Evolutionary conservation across 2,113 vertebrate species (phyloP).

Genomic region (Strix aluco): DNA sequence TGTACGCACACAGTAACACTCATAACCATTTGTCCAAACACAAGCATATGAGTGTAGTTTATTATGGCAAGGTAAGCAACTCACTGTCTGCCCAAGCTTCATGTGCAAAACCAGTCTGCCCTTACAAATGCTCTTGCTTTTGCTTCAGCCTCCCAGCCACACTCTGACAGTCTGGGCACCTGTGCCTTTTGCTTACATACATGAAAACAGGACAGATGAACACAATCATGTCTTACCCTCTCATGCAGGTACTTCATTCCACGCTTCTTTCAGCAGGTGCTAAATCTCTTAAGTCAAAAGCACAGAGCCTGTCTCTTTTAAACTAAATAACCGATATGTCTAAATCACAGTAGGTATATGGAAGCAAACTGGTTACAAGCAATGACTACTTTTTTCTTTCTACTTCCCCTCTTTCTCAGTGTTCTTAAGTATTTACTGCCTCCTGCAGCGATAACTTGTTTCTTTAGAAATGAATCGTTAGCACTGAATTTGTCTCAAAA

Average conservation of each 20-base stretch:
- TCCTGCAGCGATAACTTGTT: not conserved
- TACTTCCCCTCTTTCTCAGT: not conserved
- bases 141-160: not conserved
- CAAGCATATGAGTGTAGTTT: not conserved
- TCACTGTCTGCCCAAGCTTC: not conserved
- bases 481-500: conserved; percentile 40
- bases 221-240: fast-evolving
- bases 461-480: conserved; percentile 49
- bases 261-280: not conserved
- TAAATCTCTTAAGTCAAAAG: not conserved
- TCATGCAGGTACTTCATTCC: not conserved
- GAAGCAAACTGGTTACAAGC: not conserved
- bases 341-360: not conserved
- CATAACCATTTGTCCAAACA: not conserved
- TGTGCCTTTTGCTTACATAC: not conserved
- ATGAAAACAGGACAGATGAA: not conserved
- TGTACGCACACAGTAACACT: not conserved
- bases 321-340: not conserved
- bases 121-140: not conserved
- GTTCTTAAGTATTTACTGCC: conserved; percentile 14
- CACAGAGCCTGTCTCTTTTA: not conserved
- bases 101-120: not conserved
- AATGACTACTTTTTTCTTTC: not conserved
- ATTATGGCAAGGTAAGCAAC: not conserved
- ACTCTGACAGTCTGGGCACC: fast-evolving